Conservation (phyloP, 2,888 invertebrate genomes). For the Maniola hyperantus region DNA sequence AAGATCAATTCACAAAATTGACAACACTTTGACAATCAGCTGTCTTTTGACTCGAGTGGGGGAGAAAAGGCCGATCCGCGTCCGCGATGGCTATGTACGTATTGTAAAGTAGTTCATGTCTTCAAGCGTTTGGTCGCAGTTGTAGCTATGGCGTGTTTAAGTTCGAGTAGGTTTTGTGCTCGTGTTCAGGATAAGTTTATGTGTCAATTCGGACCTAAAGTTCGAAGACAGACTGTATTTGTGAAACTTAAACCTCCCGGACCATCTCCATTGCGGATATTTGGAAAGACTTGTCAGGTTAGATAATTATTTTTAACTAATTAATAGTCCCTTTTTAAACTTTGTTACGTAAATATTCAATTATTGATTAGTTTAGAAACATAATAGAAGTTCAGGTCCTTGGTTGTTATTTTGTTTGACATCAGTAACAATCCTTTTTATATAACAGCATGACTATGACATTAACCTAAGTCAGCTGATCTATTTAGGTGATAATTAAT, state of each 20-base stretch:
- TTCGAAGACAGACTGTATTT: conserved; percentile 86
- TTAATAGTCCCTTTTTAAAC: conserved; percentile 13
- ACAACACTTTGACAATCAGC: conserved; percentile 71
- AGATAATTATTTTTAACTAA: conserved; percentile 45
- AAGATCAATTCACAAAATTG: conserved; percentile 52
- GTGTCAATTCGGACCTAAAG: conserved; percentile 89
- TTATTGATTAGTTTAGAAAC: neutral
- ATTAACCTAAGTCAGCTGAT: conserved; percentile 64
- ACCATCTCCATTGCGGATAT: conserved; percentile 81
- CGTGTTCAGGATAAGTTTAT: conserved; percentile 90
- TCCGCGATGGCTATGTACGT: conserved; percentile 62
- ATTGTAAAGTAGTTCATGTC: conserved; percentile 76
- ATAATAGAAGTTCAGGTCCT: conserved; percentile 33
- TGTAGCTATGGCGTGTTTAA: conserved; percentile 92
- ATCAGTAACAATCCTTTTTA: conserved; percentile 50
- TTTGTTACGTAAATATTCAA: neutral
- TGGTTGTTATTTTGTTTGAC: conserved; percentile 31
- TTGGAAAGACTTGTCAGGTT: conserved; percentile 80
- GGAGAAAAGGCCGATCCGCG: conserved; percentile 74
- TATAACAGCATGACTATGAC: conserved; percentile 64
- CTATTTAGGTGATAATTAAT: conserved; percentile 24
- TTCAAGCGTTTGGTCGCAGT: conserved; percentile 86
- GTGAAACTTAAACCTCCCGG: conserved; percentile 86
- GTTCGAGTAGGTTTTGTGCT: conserved; percentile 91
- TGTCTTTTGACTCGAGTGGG: conserved; percentile 77